Base-by-base conservation (phyloP, 2,113 vertebrate species). In the Felis chaus region DNA sequence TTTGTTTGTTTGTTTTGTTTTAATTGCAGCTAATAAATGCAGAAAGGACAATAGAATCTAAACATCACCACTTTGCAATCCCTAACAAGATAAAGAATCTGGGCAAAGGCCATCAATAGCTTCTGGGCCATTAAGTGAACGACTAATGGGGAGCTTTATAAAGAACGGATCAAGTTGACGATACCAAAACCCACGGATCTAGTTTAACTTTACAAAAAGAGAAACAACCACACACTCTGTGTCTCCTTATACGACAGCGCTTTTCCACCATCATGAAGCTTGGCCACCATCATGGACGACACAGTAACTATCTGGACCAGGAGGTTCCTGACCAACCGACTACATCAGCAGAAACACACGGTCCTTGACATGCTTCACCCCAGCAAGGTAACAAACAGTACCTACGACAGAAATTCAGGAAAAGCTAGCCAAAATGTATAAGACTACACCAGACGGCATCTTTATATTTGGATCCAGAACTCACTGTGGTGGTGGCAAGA, bases 1-100 rank as follows among this genome's bases (percentile, higher is more conserved):
- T 61, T 71, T 61, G 87, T 87, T 50, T 78, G 27, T 69, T 78
- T 76, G 25, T 96, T 93, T 76, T 81, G 61, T 97, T 92, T 89
- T 83, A 89, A 66, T 69, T 94, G 7, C 27, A 79, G 39, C 55
- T 91, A 73, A 74, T 95, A 89, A 91, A 92, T 65, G 36, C n/a
- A 82, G 31, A 93, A 95, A 7, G 1, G 55, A 78, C 73, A 57
- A 66, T 53, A 95, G 18, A 69, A 92, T 69, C 91, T 76, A 91
- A 94, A 31, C 57, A 91, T 86, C 55, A 27, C 36, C 50, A 66
- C n/a, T 84, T 82, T 92, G 18, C 31, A 89, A 95, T 55, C 31
- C 4, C 3, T 87, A 90, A 82, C 78, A 21, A 91, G 95, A 85
- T 71, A 69, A 84, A 89, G 69, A 92, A 81, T 82, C 57, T 87